These are phyloP conservation scores for Sesia bembeciformis DNA, from an alignment of 2,888 invertebrate species.

Conservation along the genomic window DNA sequence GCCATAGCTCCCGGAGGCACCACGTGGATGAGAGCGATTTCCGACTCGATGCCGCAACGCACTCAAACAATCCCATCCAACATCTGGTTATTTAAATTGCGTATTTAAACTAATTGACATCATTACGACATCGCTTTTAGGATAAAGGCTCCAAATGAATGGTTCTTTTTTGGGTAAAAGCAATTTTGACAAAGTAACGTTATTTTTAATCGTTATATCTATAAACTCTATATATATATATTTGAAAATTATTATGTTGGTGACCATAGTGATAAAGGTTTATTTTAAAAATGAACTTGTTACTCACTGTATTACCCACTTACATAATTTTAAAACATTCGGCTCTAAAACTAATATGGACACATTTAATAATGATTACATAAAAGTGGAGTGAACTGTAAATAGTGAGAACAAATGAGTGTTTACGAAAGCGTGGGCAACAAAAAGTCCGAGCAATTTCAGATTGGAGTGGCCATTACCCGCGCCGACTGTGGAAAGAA, in stretches of 20 bases:
- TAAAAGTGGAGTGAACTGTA: slow-evolving; percentile 27
- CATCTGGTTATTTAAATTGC: slow-evolving; percentile 49
- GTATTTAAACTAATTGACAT: slow-evolving; percentile 48
- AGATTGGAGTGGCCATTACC: slow-evolving; percentile 69
- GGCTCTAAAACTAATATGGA: background rate
- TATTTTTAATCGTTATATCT: no score
- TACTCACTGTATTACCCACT: no score
- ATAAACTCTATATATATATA: no score
- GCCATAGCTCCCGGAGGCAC: slow-evolving; percentile 23
- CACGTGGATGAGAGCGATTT: slow-evolving; percentile 30
- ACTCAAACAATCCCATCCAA: slow-evolving; percentile 24
- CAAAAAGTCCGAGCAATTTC: slow-evolving; percentile 52
- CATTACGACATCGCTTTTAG: slow-evolving; percentile 38
- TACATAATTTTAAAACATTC: no score
- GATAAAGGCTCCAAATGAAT: slow-evolving; percentile 28
- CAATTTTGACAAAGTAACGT: no score
- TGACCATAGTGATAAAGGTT: no score
- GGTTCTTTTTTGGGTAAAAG: slow-evolving; percentile 3
- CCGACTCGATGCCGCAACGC: slow-evolving; percentile 19
- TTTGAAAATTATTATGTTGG: no score
- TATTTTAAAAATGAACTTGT: no score
- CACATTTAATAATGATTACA: slow-evolving; percentile 23
- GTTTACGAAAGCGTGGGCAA: slow-evolving; percentile 52
- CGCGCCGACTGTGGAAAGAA: slow-evolving; percentile 57
- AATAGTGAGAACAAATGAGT: slow-evolving; percentile 45